Evolutionary conservation across 1,140 invertebrate genomes (phyloP), one percentile per base, ranked within the genome.

Genomic region (Adelges cooleyi): DNA sequence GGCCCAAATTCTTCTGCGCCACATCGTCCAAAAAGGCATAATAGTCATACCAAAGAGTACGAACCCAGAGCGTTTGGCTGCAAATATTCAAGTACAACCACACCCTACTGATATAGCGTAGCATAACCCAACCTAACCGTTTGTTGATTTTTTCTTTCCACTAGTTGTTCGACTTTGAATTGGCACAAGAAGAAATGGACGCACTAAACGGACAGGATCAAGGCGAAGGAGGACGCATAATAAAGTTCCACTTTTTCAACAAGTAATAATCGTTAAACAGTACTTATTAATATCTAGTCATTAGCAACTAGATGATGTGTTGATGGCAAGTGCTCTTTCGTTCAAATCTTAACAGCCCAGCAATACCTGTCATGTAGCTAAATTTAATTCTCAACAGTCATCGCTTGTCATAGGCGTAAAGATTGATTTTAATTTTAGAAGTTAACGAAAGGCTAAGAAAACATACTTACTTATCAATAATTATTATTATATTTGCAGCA

Each of bases 31-130:
- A 72, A 74, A 76, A 44, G 77, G 77, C 15, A 74, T 84, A 29
- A 73, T 72, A 33, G 78, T 79, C 3, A 82, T 87, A 67, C 84
- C 84, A 48, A 86, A 86, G 72, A 82, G 81, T 68, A 75, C 74
- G 11, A 81, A 76, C 70, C 68, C 75, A 1, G 65, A 74, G 40
- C 74, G 82, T 69, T 77, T 86, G 20, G 72, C 74, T 48, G 74
- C 82, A 65, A 86, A 86, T 72, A 77, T 78, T 56, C 49, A 78
- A 56, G 46, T 81, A 66, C 9, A 22, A 38, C 15, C 3, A 33
- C 2, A n/a, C n/a, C 17, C 1, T 9, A 25, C 25, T 10, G 22
- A 20, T 65, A 13, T 25, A 22, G 33, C 49, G 6, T n/a, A 52
- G 18, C n/a, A 25, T 56, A 29, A 36, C 11, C 0, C 33, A 48